These are phyloP conservation scores for Isurus oxyrinchus DNA, from an alignment of 2,113 vertebrate species.

Conservation along the genomic window DNA sequence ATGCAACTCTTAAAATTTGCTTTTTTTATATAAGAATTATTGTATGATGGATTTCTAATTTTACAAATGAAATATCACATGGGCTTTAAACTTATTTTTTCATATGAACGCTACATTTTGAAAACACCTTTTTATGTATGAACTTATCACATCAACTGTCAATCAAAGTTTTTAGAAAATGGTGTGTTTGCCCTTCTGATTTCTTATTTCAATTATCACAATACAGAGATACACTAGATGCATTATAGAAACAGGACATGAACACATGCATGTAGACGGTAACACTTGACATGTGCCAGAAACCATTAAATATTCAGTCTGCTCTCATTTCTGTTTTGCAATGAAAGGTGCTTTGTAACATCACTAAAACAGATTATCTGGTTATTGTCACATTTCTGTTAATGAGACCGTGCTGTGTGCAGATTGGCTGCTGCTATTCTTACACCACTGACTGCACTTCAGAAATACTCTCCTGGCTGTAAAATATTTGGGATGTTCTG, in stretches of 20 bases:
- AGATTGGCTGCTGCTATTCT: neutral
- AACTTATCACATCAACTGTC: neutral
- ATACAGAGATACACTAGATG: neutral
- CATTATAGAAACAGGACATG: neutral
- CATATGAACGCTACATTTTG: slow-evolving; percentile 7
- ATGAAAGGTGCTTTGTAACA: neutral
- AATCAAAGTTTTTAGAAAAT: slow-evolving; percentile 21
- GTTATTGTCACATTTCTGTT: too few species aligned
- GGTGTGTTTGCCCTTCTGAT: neutral
- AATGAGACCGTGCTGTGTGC: too few species aligned
- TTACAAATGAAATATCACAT: slow-evolving; percentile 32
- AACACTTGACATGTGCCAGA: neutral
- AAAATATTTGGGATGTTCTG: neutral
- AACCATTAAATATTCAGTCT: neutral
- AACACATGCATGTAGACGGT: neutral
- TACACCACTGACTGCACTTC: neutral
- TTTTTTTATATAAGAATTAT: neutral
- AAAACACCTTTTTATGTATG: slow-evolving; percentile 21
- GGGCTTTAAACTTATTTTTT: slow-evolving; percentile 1
- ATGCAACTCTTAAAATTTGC: neutral
- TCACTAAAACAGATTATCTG: too few species aligned
- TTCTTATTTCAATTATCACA: neutral
- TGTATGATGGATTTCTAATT: slow-evolving; percentile 7
- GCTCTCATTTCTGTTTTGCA: neutral
- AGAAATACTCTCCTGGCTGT: neutral